These are phyloP conservation scores for Homarus gammarus DNA, from an alignment of 2,888 invertebrate species.

Conservation along the genomic window DNA sequence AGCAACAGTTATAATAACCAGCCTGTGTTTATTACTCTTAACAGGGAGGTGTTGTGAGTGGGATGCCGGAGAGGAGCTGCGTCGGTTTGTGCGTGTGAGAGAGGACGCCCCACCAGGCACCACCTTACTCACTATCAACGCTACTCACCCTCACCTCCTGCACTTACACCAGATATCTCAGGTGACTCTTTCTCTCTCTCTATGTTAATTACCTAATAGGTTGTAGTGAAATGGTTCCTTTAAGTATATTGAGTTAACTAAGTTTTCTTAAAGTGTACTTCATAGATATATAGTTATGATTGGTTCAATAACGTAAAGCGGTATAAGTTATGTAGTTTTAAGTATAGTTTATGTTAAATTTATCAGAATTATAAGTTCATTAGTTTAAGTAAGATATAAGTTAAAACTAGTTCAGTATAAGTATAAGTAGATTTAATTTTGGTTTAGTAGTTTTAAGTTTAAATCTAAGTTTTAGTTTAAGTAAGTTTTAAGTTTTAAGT, in stretches of 20 bases:
- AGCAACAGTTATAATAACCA: too few relatives aligned
- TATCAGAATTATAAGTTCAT: not conserved
- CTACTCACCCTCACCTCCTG: slow-evolving; percentile 50
- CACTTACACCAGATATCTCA: not conserved
- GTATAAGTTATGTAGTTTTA: too few relatives aligned
- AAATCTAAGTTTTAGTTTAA: not conserved
- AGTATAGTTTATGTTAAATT: too few relatives aligned
- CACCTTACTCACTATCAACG: slow-evolving; percentile 54
- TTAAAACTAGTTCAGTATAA: not conserved
- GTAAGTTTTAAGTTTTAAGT: not conserved
- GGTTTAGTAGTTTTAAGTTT: not conserved
- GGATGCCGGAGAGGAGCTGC: slow-evolving; percentile 50
- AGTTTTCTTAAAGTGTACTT: too few relatives aligned
- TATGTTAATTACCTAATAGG: too few relatives aligned
- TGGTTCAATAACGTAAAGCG: not conserved
- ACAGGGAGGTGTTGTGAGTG: slow-evolving; percentile 55
- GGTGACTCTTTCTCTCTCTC: slow-evolving; percentile 9
- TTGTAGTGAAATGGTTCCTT: too few relatives aligned
- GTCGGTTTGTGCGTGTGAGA: slow-evolving; percentile 66
- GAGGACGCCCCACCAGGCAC: slow-evolving; percentile 64
- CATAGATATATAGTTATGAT: not conserved
- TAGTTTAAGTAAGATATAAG: not conserved
- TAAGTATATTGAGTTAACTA: too few relatives aligned
- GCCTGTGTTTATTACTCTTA: not conserved
- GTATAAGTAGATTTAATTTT: not conserved